Conservation (phyloP, 2,888 invertebrate species). For the Philonicus albiceps region DNA sequence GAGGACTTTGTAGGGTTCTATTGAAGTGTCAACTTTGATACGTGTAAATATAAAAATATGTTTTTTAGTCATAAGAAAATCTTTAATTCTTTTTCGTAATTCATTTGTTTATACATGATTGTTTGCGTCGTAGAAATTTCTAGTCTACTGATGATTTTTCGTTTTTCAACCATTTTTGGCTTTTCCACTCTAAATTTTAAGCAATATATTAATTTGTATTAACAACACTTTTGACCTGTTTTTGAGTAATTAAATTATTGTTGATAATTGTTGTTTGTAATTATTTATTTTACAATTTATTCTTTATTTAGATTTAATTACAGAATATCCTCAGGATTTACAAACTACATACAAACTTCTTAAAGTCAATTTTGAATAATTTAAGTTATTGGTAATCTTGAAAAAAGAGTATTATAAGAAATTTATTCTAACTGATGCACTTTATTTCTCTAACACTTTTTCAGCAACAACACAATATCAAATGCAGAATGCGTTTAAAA, state of each 20-base stretch:
- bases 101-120: background rate
- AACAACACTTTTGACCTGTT: slow-evolving; percentile 3
- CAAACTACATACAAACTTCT: background rate
- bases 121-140: slow-evolving; percentile 44
- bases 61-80: background rate
- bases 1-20: background rate
- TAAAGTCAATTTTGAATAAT: background rate
- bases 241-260: slow-evolving; percentile 28
- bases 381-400: too few species aligned
- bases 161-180: slow-evolving; percentile 34
- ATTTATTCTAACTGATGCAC: too few species aligned
- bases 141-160: slow-evolving; percentile 45
- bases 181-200: background rate
- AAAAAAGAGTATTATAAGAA: too few species aligned
- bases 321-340: background rate
- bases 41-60: background rate
- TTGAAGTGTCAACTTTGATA: background rate
- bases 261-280: background rate
- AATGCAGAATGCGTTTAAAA: too few species aligned
- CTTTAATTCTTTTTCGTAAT: slow-evolving; percentile 1
- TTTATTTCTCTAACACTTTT: too few species aligned
- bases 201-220: background rate
- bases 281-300: background rate
- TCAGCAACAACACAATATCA: too few species aligned
- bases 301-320: background rate